Evolutionary conservation across 2,797 vertebrate species (phyloP).

Genomic region (Sebastes itinus): DNA sequence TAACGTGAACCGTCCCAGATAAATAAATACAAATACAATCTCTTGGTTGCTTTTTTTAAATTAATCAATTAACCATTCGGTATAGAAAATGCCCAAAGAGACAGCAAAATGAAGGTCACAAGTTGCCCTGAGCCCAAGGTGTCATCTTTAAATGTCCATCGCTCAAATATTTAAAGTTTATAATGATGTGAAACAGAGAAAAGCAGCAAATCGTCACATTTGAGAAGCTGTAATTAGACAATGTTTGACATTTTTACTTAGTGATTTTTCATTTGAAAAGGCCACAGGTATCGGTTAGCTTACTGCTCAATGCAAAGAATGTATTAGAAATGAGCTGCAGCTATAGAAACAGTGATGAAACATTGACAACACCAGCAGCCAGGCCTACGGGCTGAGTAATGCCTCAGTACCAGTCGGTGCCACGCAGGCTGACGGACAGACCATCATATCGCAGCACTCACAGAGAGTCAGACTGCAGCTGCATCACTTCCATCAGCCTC

Average conservation of each 20-base stretch:
- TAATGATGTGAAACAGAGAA: neutral
- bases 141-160: neutral
- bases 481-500: neutral
- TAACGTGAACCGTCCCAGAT: too few species aligned
- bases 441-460: neutral
- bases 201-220: neutral
- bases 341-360: neutral
- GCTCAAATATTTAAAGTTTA: neutral
- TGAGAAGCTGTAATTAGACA: too few species aligned
- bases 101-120: neutral
- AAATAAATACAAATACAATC: neutral
- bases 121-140: neutral
- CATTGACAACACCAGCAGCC: neutral
- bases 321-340: neutral
- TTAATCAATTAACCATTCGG: neutral
- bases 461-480: neutral
- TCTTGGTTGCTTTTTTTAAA: neutral
- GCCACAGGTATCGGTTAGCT: neutral
- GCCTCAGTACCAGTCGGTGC: conserved; percentile 71
- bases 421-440: conserved; percentile 43
- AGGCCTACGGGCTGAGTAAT: conserved; percentile 47
- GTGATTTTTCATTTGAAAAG: neutral
- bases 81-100: neutral
- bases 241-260: neutral
- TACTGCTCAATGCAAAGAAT: neutral